These are phyloP conservation scores for Ceratothoa steindachneri DNA, from an alignment of 2,888 invertebrate species.

Conservation along the genomic window DNA sequence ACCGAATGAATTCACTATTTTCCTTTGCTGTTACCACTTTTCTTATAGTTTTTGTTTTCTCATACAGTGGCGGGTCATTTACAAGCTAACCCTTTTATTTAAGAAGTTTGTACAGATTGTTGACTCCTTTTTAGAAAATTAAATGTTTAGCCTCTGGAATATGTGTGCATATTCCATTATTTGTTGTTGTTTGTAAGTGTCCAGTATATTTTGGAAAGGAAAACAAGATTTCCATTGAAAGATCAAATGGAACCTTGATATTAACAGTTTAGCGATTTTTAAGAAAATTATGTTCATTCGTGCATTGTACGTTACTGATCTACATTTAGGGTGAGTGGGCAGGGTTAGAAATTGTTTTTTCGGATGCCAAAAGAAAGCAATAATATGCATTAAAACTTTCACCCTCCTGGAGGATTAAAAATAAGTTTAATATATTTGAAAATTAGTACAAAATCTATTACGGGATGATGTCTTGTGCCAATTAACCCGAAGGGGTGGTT, in stretches of 20 bases:
- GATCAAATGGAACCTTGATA: not conserved
- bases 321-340: too few species aligned
- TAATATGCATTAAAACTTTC: not conserved
- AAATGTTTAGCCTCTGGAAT: not conserved
- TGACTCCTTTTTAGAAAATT: too few species aligned
- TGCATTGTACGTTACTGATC: too few species aligned
- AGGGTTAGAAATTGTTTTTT: not conserved
- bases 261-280: not conserved
- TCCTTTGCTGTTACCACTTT: too few species aligned
- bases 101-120: too few species aligned
- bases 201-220: too few species aligned
- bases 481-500: not conserved
- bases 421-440: not conserved
- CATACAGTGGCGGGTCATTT: too few species aligned
- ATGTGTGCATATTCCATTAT: too few species aligned
- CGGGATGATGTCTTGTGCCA: not conserved
- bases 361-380: not conserved
- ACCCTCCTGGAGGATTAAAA: not conserved
- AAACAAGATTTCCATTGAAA: not conserved
- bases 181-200: not conserved
- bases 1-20: too few species aligned
- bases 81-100: too few species aligned
- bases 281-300: too few species aligned
- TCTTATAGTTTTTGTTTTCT: too few species aligned
- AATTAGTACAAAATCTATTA: not conserved